Evolutionary conservation across 2,888 invertebrate genomes (phyloP).

Genomic region (Phasia obesa): DNA sequence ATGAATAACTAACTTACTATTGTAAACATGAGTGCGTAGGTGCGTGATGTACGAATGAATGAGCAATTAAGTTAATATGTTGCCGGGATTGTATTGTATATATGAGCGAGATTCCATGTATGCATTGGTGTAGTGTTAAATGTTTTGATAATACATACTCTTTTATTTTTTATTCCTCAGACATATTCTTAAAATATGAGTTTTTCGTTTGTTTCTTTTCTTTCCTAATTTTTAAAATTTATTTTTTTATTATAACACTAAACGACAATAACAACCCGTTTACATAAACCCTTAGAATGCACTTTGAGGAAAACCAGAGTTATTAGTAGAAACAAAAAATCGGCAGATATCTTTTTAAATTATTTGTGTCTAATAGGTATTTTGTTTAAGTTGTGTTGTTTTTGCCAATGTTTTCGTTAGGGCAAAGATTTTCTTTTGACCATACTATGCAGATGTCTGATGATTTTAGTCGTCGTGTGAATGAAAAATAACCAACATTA

Average conservation of each 20-base stretch:
- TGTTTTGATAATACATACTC: conserved; percentile 7
- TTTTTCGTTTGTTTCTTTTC: background rate
- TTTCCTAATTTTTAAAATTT: too few species aligned
- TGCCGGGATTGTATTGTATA: background rate
- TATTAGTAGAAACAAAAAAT: background rate
- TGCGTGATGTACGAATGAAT: background rate
- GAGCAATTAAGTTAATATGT: conserved; percentile 13
- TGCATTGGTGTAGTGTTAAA: background rate
- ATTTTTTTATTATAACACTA: background rate
- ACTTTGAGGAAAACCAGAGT: too few species aligned
- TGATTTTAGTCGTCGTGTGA: conserved; percentile 74
- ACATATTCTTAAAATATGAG: background rate
- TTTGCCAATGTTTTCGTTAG: conserved; percentile 34
- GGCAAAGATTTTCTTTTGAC: conserved; percentile 78
- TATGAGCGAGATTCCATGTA: conserved; percentile 35
- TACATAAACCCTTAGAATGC: too few species aligned
- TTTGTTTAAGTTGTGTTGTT: conserved; percentile 10
- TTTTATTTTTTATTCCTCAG: background rate
- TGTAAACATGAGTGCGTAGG: background rate
- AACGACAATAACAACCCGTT: background rate
- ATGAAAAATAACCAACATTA: conserved; percentile 37
- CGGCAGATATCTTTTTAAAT: background rate
- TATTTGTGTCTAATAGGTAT: background rate
- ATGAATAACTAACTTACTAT: conserved; percentile 10
- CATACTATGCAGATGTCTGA: conserved; percentile 82